These are phyloP conservation scores for Trachelus troglodyta DNA, from an alignment of 2,888 invertebrate species.

Conservation along the genomic window DNA sequence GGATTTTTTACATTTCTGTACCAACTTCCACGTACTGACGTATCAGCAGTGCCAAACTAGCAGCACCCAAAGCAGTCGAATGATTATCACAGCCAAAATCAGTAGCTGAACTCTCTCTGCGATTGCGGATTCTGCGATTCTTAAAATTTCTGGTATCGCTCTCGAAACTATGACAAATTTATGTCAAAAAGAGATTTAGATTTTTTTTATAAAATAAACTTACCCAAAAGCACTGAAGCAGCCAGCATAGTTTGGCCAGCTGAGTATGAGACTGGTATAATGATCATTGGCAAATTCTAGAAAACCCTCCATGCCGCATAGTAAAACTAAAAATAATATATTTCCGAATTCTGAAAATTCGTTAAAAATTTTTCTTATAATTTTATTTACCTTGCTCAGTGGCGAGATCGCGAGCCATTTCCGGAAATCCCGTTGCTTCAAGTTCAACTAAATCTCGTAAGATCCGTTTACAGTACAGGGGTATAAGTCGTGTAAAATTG, in stretches of 20 bases:
- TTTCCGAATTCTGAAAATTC: not conserved
- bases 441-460: constrained; percentile 52
- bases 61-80: constrained; percentile 64
- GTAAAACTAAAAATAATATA: constrained; percentile 54
- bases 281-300: constrained; percentile 60
- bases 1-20: not conserved
- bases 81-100: constrained; percentile 66
- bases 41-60: constrained; percentile 57
- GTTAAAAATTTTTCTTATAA: not conserved
- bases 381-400: constrained; percentile 57
- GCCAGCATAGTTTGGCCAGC: constrained; percentile 63
- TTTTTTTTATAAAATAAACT: constrained; percentile 6
- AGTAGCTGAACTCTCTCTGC: constrained; percentile 52
- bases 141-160: not conserved
- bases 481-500: constrained; percentile 28
- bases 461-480: constrained; percentile 50
- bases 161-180: not conserved
- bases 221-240: constrained; percentile 59
- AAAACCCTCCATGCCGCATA: constrained; percentile 68
- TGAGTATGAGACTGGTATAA: constrained; percentile 59
- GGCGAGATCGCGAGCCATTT: constrained; percentile 50
- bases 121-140: constrained; percentile 5
- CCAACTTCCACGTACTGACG: constrained; percentile 47
- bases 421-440: constrained; percentile 48
- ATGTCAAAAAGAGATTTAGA: not conserved